A percentile compares a stretch with the other conserved stretches of the same genome.
Conservation (phyloP, 2,113 vertebrate species). For the Tenrec ecaudatus region DNA sequence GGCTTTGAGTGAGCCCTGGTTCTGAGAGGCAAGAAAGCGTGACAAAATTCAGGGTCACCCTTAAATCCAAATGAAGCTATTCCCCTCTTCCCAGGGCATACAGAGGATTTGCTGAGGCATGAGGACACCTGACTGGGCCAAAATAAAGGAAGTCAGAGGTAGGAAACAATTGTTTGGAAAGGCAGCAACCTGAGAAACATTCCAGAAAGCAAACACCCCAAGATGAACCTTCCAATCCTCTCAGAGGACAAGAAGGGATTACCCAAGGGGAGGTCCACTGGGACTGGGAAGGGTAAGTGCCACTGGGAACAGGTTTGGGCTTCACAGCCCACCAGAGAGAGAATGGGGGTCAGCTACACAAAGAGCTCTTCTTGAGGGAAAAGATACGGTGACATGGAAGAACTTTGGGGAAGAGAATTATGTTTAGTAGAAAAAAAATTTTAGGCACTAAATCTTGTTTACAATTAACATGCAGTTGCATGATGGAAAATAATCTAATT, state of each 20-base stretch:
- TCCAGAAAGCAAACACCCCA: not conserved
- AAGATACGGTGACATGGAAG: not conserved
- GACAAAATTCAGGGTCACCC: not conserved
- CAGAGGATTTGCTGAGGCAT: not conserved
- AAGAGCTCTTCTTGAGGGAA: not conserved
- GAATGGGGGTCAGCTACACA: too few species aligned
- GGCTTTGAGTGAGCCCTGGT: not conserved
- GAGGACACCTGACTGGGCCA: not conserved
- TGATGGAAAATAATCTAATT: constrained; percentile 11
- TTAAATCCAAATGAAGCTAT: not conserved
- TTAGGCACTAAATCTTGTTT: too few species aligned
- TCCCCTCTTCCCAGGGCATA: not conserved
- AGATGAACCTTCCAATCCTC: not conserved
- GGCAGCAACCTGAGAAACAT: not conserved
- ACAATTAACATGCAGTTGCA: not conserved
- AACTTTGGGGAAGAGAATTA: too few species aligned
- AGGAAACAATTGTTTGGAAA: not conserved
- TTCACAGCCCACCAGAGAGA: not conserved
- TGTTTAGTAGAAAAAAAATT: too few species aligned
- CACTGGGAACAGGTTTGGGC: not conserved
- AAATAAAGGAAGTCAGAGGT: not conserved
- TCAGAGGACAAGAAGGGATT: not conserved
- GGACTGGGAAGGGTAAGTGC: not conserved
- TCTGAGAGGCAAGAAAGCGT: not conserved
- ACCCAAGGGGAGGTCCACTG: not conserved